These are phyloP conservation scores for Bambusicola thoracicus DNA, from an alignment of 2,113 vertebrate species.

Conservation along the genomic window DNA sequence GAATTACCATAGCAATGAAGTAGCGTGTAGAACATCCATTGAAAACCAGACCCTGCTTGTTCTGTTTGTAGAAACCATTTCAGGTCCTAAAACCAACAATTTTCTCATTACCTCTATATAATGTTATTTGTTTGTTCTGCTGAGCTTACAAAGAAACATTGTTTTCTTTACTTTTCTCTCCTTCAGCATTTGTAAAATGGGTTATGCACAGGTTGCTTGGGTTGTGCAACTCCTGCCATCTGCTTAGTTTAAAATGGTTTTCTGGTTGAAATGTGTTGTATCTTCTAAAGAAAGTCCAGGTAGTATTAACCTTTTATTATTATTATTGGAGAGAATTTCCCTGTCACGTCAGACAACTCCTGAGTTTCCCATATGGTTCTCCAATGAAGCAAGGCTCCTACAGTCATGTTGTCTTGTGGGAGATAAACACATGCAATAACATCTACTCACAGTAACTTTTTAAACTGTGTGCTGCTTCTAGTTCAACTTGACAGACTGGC, in stretches of 20 bases:
- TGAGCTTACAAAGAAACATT: neutral
- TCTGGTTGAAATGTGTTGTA: neutral
- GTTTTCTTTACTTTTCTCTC: neutral
- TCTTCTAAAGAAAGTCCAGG: neutral
- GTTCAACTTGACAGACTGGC: neutral
- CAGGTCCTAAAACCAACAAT: neutral
- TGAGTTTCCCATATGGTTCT: neutral
- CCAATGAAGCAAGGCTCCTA: neutral
- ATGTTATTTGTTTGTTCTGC: neutral
- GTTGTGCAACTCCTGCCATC: neutral
- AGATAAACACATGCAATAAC: too few relatives aligned
- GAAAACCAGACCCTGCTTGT: neutral
- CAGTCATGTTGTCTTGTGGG: neutral
- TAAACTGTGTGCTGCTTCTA: neutral
- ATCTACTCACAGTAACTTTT: neutral
- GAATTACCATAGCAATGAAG: neutral
- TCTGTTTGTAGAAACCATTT: neutral
- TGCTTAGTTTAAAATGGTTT: neutral
- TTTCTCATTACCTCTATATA: neutral
- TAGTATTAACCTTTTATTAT: neutral
- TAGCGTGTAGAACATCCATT: neutral
- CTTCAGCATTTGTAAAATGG: neutral
- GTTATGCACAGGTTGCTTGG: neutral
- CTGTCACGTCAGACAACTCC: neutral
- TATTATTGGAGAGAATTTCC: neutral